Percentiles rank a stretch among this genome's conserved stretches.
Conservation (phyloP, 2,797 vertebrate genomes). For the Aplochiton taeniatus region DNA sequence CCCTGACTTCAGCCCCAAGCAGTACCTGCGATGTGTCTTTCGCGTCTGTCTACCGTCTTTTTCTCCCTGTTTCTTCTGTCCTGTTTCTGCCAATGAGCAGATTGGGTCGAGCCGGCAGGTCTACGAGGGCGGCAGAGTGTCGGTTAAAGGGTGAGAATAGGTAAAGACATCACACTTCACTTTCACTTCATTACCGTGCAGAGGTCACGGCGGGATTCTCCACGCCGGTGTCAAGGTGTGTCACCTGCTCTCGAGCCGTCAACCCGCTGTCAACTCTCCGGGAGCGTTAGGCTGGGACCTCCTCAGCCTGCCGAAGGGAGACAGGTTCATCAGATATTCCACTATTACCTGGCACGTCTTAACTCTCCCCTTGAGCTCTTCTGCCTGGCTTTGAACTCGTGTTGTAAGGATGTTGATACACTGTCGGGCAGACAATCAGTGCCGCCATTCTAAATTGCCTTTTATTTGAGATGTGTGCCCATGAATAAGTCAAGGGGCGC, state of each 20-base stretch:
- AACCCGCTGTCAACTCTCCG: slow-evolving; percentile 33
- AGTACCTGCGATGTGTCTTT: slow-evolving; percentile 23
- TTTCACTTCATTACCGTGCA: slow-evolving; percentile 51
- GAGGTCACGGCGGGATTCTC: slow-evolving; percentile 44
- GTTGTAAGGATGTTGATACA: slow-evolving; percentile 24
- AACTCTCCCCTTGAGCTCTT: slow-evolving; percentile 24
- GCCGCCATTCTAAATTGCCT: slow-evolving; percentile 4
- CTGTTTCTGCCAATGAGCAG: slow-evolving; percentile 44
- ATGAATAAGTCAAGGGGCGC: slow-evolving; percentile 20
- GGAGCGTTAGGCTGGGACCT: slow-evolving; percentile 28
- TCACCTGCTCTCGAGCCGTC: slow-evolving; percentile 38
- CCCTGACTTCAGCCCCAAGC: slow-evolving; percentile 49
- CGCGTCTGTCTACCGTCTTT: slow-evolving; percentile 33
- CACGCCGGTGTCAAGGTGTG: slow-evolving; percentile 36
- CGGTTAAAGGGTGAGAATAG: slow-evolving; percentile 44
- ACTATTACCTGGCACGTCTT: slow-evolving; percentile 30
- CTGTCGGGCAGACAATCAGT: slow-evolving; percentile 28
- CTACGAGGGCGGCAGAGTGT: slow-evolving; percentile 47
- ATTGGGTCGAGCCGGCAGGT: slow-evolving; percentile 43
- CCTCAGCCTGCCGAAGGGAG: slow-evolving; percentile 34
- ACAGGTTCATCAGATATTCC: slow-evolving; percentile 40
- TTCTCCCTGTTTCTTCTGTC: slow-evolving; percentile 39
- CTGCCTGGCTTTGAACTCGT: slow-evolving; percentile 38
- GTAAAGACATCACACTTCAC: slow-evolving; percentile 47
- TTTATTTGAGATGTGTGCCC: slow-evolving; percentile 20